Conservation (phyloP, 1,140 invertebrate genomes). For the Lethocerus indicus region DNA sequence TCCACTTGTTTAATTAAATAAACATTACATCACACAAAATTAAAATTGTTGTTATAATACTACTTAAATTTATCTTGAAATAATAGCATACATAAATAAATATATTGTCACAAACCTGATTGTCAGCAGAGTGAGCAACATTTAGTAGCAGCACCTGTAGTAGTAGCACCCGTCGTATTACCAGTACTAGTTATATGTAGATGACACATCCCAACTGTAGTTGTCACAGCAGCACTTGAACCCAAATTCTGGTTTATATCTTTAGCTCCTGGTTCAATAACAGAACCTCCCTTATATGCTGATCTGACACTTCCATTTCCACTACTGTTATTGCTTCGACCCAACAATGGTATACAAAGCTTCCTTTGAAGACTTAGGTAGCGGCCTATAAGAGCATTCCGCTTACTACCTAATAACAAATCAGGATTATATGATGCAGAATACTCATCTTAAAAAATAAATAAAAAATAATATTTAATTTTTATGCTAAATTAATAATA, state of each 20-base stretch:
- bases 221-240: conserved; percentile 18
- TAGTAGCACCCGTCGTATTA: too few species aligned
- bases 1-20: too few species aligned
- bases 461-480: neutral
- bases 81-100: too few species aligned
- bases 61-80: too few species aligned
- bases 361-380: conserved; percentile 20
- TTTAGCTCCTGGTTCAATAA: neutral
- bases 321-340: conserved; percentile 14
- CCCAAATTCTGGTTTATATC: conserved; percentile 34
- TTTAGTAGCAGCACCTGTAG: conserved; percentile 34
- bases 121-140: conserved; percentile 40
- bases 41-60: too few species aligned
- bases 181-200: too few species aligned
- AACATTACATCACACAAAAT: too few species aligned
- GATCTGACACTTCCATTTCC: neutral
- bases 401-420: conserved; percentile 7
- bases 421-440: neutral
- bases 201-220: conserved; percentile 31
- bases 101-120: too few species aligned
- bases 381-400: conserved; percentile 18
- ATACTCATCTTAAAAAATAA: neutral
- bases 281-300: neutral
- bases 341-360: conserved; percentile 18
- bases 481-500: neutral